Evolutionary conservation across 2,888 invertebrate genomes (phyloP).

Genomic region (Litoditis marina): DNA sequence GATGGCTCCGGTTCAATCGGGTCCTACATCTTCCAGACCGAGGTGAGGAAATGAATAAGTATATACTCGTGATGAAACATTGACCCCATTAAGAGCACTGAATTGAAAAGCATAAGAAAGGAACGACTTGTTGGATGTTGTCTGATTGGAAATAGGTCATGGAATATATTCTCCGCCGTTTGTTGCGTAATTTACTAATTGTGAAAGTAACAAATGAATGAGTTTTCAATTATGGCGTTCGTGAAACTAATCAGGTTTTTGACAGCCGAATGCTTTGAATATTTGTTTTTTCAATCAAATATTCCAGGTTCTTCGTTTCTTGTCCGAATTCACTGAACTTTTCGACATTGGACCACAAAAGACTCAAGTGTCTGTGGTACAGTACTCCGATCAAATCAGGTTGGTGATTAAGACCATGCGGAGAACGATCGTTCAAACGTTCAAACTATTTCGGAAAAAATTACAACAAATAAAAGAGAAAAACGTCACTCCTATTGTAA

Average conservation of each 20-base stretch:
- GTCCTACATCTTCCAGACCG: conserved; percentile 53
- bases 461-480: no score
- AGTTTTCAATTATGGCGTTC: no score
- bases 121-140: no score
- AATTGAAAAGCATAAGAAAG: no score
- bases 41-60: conserved; percentile 42
- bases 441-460: no score
- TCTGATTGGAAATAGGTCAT: no score
- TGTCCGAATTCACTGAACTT: conserved; percentile 56
- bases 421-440: no score
- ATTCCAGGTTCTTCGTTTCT: conserved; percentile 45
- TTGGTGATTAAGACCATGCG: neutral
- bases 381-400: conserved; percentile 58
- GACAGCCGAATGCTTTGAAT: neutral
- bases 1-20: conserved; percentile 61
- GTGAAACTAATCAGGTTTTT: neutral
- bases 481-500: no score
- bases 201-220: conserved; percentile 4
- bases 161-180: no score
- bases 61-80: no score
- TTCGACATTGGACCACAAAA: conserved; percentile 55
- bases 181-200: conserved; percentile 6
- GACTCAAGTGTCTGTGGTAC: conserved; percentile 55
- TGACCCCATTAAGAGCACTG: no score
- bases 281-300: no score